Conservation (phyloP, 2,113 vertebrate species). For the Columbina picui region DNA sequence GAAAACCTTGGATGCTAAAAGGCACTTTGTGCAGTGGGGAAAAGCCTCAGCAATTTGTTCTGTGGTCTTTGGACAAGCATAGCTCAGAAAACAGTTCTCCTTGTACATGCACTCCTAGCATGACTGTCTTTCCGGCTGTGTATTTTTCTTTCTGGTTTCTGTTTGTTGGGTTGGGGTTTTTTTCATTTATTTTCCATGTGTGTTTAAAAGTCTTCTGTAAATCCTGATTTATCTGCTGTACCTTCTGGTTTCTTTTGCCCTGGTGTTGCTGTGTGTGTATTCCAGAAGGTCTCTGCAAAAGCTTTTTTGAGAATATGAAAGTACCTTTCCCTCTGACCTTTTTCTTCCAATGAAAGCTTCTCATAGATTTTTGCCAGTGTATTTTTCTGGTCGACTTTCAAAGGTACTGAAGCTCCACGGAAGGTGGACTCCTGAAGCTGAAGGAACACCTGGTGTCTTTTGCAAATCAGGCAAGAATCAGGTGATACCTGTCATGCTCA, state of each 20-base stretch:
- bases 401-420: not conserved
- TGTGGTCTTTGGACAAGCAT: conserved; percentile 61
- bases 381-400: not conserved
- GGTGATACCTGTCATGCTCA: not conserved
- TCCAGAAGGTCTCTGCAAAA: not conserved
- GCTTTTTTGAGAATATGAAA: not conserved
- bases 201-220: not conserved
- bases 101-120: not conserved
- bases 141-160: not conserved
- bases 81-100: conserved; percentile 24
- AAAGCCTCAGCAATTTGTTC: conserved; percentile 58
- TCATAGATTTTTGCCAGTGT: not conserved
- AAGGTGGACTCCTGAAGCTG: not conserved
- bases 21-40: conserved; percentile 63
- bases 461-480: not conserved
- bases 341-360: fast-evolving
- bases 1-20: conserved; percentile 65
- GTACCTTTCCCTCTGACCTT: not conserved
- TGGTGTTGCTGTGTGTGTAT: not conserved
- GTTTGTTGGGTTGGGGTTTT: not conserved
- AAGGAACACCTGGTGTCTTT: not conserved
- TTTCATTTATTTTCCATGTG: not conserved
- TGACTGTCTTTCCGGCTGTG: not conserved
- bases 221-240: not conserved
- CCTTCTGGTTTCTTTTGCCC: not conserved